Percentiles rank a stretch among this genome's conserved stretches.
These are phyloP conservation scores for Ochropleura leucogaster DNA, from an alignment of 2,888 invertebrate species.

Conservation along the genomic window DNA sequence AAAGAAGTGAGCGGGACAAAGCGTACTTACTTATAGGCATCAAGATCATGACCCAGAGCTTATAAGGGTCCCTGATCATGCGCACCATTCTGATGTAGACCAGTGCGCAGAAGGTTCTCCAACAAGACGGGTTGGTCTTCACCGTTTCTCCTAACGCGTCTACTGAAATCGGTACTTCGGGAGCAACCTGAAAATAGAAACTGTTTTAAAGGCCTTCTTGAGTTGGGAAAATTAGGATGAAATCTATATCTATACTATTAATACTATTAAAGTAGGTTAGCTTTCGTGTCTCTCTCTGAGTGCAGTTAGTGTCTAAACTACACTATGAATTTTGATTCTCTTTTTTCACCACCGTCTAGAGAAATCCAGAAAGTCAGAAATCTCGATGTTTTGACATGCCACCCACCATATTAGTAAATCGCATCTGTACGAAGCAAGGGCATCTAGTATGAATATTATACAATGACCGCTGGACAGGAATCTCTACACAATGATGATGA, in stretches of 20 bases:
- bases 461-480: conserved; percentile 18
- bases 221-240: not conserved
- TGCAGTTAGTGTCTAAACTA: conserved; percentile 7
- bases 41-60: conserved; percentile 94
- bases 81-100: conserved; percentile 92
- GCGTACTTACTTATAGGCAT: conserved; percentile 91
- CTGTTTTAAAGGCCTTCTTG: not conserved
- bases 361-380: not conserved
- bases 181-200: conserved; percentile 81
- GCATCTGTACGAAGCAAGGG: not conserved
- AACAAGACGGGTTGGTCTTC: conserved; percentile 91
- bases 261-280: not conserved
- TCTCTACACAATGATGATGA: conserved; percentile 12
- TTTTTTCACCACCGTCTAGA: not conserved
- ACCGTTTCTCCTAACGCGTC: conserved; percentile 91
- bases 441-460: conserved; percentile 24
- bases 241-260: not conserved
- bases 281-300: not conserved
- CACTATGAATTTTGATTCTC: not conserved
- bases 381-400: not conserved
- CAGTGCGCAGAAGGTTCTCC: conserved; percentile 92
- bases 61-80: conserved; percentile 93
- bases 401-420: not conserved
- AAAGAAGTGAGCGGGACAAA: no score
- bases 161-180: conserved; percentile 88